Evolutionary conservation across 2,113 vertebrate species (phyloP), one percentile per base, ranked within the genome.

Genomic region (Bujurquina vittata): DNA sequence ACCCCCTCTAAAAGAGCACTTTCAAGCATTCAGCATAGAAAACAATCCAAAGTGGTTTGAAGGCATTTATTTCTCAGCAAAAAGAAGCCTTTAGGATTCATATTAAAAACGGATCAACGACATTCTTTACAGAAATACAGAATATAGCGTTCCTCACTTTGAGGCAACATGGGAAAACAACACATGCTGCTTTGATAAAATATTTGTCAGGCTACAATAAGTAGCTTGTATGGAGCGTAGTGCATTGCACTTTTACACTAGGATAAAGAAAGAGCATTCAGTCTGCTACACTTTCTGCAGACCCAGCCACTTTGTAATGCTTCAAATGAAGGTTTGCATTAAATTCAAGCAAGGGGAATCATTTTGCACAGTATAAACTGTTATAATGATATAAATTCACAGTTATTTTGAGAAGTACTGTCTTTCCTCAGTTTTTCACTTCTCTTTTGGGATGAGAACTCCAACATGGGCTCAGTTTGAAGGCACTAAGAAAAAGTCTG

Each of bases 81-180:
- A 83, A 4, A 80, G 22, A 55, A 79, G 23, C 20, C 9, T 33
- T 58, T 43, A 65, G 7, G 43, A 43, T 69, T 77, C 22, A 56
- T 57, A 75, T 67, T 49, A 74, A 52, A 67, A 82, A 80, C 7
- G 43, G 46, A n/a, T 75, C 43, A 18, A 14, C n/a, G 15, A 57
- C 40, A 12, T 86, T 91, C 43, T 90, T 86, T 80, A 81, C 72
- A 89, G 15, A 88, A 83, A 56, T 74, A 82, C 73, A 88, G 46
- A 89, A 11, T 73, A 81, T 72, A 87, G 37, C 55, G 60, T 83
- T 92, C 93, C 94, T 94, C 95, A 94, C 40, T 93, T 91, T 93
- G 93, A 94, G 94, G 94, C 79, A 91, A 92, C 90, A 83, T 74
- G 83, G 67, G 74, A 83, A 89, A 93, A 91, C 93, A 92, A 93